Evolutionary conservation across 2,113 vertebrate genomes (phyloP).

Genomic region (Cairina moschata): DNA sequence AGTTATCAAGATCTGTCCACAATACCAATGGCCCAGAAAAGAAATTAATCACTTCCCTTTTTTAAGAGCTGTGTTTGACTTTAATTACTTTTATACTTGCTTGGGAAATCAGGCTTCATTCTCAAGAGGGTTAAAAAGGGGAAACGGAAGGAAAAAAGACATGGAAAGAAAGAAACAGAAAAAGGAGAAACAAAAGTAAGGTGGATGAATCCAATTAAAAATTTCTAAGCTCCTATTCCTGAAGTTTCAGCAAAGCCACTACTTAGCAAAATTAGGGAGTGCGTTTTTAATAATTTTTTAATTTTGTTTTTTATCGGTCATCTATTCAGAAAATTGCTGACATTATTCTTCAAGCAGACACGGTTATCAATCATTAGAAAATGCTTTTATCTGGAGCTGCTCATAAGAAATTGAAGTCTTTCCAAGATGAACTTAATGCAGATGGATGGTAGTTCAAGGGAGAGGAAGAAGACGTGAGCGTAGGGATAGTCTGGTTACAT

Average conservation of each 20-base stretch:
- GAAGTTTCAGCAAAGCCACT: constrained; percentile 5
- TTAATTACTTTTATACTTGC: constrained; percentile 73
- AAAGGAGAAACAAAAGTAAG: background rate
- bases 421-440: constrained; percentile 28
- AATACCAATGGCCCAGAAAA: constrained; percentile 53
- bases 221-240: constrained; percentile 4
- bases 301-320: constrained; percentile 10
- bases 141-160: background rate
- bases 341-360: constrained; percentile 3
- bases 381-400: constrained; percentile 8
- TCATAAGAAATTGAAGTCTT: constrained; percentile 13
- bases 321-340: constrained; percentile 28
- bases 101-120: constrained; percentile 66
- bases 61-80: constrained; percentile 54
- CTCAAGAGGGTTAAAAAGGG: constrained; percentile 59
- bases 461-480: background rate
- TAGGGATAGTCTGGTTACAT: background rate
- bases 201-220: constrained; percentile 54
- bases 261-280: background rate
- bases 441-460: background rate
- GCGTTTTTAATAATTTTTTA: constrained; percentile 9
- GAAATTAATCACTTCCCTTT: constrained; percentile 64
- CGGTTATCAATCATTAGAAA: constrained; percentile 18
- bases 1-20: constrained; percentile 44
- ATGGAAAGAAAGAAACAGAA: background rate